These are phyloP conservation scores for Allygus modestus DNA, from an alignment of 2,888 invertebrate genomes.

Conservation along the genomic window DNA sequence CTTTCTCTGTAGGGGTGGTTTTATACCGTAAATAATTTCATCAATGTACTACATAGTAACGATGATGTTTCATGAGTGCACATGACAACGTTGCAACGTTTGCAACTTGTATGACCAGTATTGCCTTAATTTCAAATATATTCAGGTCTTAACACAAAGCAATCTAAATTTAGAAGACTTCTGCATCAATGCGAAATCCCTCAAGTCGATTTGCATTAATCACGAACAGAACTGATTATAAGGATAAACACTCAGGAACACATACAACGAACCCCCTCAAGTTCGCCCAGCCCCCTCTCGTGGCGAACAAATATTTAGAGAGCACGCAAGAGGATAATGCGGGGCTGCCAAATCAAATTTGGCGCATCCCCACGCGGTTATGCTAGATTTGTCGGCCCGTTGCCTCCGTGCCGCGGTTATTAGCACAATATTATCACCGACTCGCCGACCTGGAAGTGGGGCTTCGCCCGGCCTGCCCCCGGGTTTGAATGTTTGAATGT, in stretches of 20 bases:
- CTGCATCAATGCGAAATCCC: not conserved
- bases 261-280: not conserved
- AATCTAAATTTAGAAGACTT: not conserved
- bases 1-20: too few species aligned
- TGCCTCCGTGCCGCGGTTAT: not conserved
- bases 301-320: not conserved
- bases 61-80: too few species aligned
- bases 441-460: conserved; percentile 8
- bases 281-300: not conserved
- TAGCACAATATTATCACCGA: conserved; percentile 24
- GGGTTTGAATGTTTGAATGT: not conserved
- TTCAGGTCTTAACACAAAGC: too few species aligned
- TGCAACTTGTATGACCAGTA: too few species aligned
- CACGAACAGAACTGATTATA: not conserved
- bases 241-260: not conserved
- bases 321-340: conserved; percentile 7
- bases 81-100: too few species aligned
- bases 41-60: too few species aligned
- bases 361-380: conserved; percentile 15
- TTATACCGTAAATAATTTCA: too few species aligned
- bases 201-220: not conserved
- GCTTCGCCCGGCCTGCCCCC: not conserved
- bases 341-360: conserved; percentile 26
- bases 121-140: too few species aligned
- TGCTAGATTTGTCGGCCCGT: conserved; percentile 7